A percentile compares a stretch with the other conserved stretches of the same genome.
Evolutionary conservation across 2,888 invertebrate species (phyloP).

Genomic region (Quadroppia sp.): DNA sequence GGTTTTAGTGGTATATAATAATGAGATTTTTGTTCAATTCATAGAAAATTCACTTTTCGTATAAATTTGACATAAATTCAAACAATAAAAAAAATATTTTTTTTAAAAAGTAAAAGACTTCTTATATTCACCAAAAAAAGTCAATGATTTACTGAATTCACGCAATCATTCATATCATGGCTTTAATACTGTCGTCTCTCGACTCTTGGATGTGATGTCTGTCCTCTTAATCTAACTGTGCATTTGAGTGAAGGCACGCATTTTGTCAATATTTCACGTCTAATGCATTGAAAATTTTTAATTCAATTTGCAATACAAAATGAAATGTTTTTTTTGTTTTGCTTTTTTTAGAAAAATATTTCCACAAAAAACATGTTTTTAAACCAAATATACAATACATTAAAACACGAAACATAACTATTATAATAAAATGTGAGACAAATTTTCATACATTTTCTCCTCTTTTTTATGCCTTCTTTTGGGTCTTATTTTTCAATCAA

Average conservation of each 20-base stretch:
- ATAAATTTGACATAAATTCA: neutral
- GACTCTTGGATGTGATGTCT: neutral
- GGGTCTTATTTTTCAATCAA: no score
- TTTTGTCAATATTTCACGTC: constrained; percentile 13
- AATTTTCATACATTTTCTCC: no score
- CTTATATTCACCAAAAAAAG: neutral
- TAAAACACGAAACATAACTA: no score
- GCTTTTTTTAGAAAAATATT: no score
- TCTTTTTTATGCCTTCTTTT: no score
- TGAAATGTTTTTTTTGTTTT: neutral
- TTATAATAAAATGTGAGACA: no score
- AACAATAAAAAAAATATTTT: neutral
- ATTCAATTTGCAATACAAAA: neutral
- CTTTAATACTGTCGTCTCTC: neutral
- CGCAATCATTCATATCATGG: neutral
- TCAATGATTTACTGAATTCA: neutral
- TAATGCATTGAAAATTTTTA: neutral
- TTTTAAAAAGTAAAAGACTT: neutral
- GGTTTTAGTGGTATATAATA: neutral
- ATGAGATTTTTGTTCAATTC: neutral
- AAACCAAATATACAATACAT: no score
- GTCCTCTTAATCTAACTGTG: neutral
- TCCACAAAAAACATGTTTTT: no score
- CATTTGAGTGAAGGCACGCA: neutral
- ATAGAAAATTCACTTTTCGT: neutral